Evolutionary conservation across 1,140 invertebrate genomes (phyloP), one percentile per base, ranked within the genome.

Genomic region (Meloidogyne exigua): DNA sequence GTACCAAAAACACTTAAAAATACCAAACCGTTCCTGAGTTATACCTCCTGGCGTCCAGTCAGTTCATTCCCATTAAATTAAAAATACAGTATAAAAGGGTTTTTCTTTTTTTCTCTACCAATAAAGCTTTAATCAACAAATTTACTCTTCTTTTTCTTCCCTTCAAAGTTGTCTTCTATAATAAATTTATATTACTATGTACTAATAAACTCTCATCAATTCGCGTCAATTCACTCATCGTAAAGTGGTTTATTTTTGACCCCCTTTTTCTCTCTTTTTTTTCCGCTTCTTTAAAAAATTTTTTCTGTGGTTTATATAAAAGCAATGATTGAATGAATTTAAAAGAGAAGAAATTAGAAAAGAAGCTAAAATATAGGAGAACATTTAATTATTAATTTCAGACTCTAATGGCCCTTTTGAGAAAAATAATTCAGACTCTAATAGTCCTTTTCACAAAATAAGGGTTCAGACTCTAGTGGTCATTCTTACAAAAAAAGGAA

Each of bases 171-270:
- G 28, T 44, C 42, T n/a, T 2, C 11, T 11, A 39, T 39, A 57
- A 57, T 57, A 57, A 57, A 57, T n/a, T 57, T 57, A 3, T 32
- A 9, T 49, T 49, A n/a, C n/a, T n/a, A n/a, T n/a, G n/a, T n/a
- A 49, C 18, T 49, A n/a, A 57, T 57, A 57, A 39, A 39, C 36
- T 57, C 49, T 57, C 49, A 57, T 57, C 49, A 57, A 57, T 57
- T 9, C 9, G 49, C 49, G 49, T 57, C 49, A 57, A 57, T 57
- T 57, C 49, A 57, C 49, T 73, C 71, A 73, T 73, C 71, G 71
- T 73, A 73, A 73, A 73, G 71, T 73, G 71, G 71, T 73, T 73
- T 71, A 57, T 57, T n/a, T 18, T 57, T 57, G 49, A 57, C 49
- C 49, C 44, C 49, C 5, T 57, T 57, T 57, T 18, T 15, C 5